Evolutionary conservation across 2,113 vertebrate species (phyloP), one percentile per base, ranked within the genome.

Genomic region (Trichomycterus rosablanca): DNA sequence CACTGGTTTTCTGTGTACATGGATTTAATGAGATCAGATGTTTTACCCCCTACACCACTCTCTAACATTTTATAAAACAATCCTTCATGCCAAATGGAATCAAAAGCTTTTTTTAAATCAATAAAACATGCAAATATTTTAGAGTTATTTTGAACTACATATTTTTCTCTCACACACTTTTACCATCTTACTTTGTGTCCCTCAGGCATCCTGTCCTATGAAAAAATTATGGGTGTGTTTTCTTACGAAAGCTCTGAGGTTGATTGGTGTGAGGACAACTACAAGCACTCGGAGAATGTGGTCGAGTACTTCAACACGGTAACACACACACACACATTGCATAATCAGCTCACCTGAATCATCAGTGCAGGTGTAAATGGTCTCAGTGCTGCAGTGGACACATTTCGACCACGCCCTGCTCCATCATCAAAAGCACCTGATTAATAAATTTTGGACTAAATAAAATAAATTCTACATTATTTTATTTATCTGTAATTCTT

Each of bases 181-280:
- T 11, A 1, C 3, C 3, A 3, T 11, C 6, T 39, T 39, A 19
- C 18, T 3, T 12, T 39, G 4, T 51, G 14, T 62, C 16, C 64
- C 11, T 51, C 76, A 86, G 83, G 74, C 10, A 11, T 81, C 35
- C 77, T 64, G 46, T 79, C 75, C 1, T 49, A 30, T 16, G 79
- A 76, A 18, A 80, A 18, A 5, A 94, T 94, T 89, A 71, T 82
- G 0, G 89, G 83, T 39, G 78, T 89, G 60, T 91, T 97, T 4
- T 83, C 92, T 49, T 96, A 97, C 15, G 84, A 92, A 74, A 99
- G 93, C 5, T 92, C 96, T 0, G 91, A 96, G 14, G 74, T 99
- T n/a, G 96, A 98, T 78, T 99, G 95, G 93, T 99, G 96, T 0
- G 96, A 99, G 71, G 78, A 79, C 68, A 99, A 99, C 82, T 98